These are phyloP conservation scores for Picathartes gymnocephalus DNA, from an alignment of 2,113 vertebrate genomes.

Conservation along the genomic window DNA sequence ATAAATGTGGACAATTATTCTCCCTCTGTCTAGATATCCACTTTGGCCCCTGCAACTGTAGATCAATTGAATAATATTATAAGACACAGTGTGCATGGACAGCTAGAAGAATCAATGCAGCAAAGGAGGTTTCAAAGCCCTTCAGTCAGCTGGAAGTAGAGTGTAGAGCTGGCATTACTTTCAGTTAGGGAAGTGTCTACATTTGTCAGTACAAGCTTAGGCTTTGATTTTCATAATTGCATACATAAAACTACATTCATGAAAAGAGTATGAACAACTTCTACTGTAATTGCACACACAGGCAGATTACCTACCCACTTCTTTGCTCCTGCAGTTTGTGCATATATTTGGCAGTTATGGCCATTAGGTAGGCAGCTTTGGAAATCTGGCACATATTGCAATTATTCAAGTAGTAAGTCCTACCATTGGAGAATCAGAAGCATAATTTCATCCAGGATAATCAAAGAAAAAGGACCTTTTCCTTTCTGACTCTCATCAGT, in stretches of 20 bases:
- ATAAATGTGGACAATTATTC: conserved; percentile 38
- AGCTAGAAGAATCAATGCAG: conserved; percentile 24
- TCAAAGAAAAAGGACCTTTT: neutral
- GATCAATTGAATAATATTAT: conserved; percentile 26
- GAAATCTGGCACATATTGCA: neutral
- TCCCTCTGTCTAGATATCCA: conserved; percentile 22
- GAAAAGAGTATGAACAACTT: neutral
- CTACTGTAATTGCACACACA: neutral
- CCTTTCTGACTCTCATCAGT: neutral
- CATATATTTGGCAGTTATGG: neutral
- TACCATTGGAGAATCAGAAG: neutral
- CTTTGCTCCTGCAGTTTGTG: neutral
- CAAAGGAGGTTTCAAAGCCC: conserved; percentile 37
- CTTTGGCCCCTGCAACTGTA: conserved; percentile 37
- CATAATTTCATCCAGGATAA: neutral
- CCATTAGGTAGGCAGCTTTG: neutral
- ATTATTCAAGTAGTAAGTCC: neutral
- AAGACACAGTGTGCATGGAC: conserved; percentile 34
- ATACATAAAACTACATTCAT: conserved; percentile 14
- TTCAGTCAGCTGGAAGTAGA: conserved; percentile 24
- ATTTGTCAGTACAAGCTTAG: neutral
- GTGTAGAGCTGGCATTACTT: neutral
- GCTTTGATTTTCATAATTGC: conserved; percentile 39
- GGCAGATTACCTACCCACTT: neutral
- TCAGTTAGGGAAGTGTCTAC: neutral